Evolutionary conservation across 92 coral and sea anemone species (phyloP).

Genomic region (Diadumene lineata): DNA sequence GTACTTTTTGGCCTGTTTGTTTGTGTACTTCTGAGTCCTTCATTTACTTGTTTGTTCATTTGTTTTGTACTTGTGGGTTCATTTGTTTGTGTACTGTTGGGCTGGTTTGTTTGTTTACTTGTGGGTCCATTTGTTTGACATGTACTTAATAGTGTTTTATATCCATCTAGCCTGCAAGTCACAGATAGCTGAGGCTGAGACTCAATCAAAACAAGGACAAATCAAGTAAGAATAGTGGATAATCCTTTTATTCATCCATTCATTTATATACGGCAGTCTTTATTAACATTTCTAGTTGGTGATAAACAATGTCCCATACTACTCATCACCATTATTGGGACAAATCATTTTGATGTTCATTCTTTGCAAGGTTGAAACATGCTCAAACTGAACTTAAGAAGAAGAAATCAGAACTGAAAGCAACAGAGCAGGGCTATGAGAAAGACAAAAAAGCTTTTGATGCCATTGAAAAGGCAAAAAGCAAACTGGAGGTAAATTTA

Average conservation of each 20-base stretch:
- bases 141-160: background rate
- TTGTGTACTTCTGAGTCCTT: too few relatives aligned
- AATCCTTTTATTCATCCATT: background rate
- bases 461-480: slow-evolving; percentile 70
- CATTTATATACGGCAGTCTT: background rate
- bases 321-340: background rate
- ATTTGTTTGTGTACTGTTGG: too few relatives aligned
- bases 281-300: background rate
- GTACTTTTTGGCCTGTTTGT: too few relatives aligned
- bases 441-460: slow-evolving; percentile 88
- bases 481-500: slow-evolving; percentile 73
- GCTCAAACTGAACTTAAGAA: slow-evolving; percentile 89
- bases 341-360: background rate
- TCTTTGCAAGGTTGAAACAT: slow-evolving; percentile 70
- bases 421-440: slow-evolving; percentile 91
- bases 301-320: background rate
- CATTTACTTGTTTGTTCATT: too few relatives aligned
- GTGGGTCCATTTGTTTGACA: too few relatives aligned
- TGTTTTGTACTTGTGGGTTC: too few relatives aligned
- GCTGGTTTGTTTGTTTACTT: too few relatives aligned
- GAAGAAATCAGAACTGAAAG: slow-evolving; percentile 85
- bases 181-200: slow-evolving; percentile 92
- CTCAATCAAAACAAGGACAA: slow-evolving; percentile 93
- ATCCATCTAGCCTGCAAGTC: slow-evolving; percentile 65
- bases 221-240: slow-evolving; percentile 75